Conservation (phyloP, 2,113 vertebrate species). For the Stegastes partitus region DNA sequence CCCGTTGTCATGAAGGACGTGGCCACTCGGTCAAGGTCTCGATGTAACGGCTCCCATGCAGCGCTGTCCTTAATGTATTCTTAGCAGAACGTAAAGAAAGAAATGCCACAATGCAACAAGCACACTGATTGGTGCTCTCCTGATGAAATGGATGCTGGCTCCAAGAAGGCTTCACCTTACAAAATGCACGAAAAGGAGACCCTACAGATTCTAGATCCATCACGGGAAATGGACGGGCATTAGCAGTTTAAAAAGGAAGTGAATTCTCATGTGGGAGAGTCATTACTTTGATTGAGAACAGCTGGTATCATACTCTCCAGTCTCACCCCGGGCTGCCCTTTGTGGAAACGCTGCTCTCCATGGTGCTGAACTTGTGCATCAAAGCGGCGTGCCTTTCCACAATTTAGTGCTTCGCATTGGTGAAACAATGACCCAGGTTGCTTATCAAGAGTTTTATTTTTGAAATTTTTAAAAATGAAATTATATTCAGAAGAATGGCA, state of each 20-base stretch:
- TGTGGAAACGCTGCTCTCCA: conserved; percentile 42
- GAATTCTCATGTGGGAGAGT: conserved; percentile 34
- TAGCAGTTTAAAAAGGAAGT: conserved; percentile 26
- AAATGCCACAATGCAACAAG: not conserved
- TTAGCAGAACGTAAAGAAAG: not conserved
- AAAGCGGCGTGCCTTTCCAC: not conserved
- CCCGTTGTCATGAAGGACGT: conserved; percentile 19
- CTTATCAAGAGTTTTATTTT: not conserved
- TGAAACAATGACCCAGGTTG: not conserved
- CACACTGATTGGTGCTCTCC: not conserved
- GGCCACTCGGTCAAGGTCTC: conserved; percentile 20
- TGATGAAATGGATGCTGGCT: not conserved
- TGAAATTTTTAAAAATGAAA: no score
- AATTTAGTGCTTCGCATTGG: not conserved
- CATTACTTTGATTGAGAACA: conserved; percentile 63
- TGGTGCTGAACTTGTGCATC: conserved; percentile 50
- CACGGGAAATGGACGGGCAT: conserved; percentile 8
- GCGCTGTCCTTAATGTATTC: not conserved
- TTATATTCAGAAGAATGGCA: no score
- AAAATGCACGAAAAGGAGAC: not conserved
- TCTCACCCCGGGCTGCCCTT: conserved; percentile 31
- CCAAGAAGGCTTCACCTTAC: not conserved
- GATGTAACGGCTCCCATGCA: conserved; percentile 1
- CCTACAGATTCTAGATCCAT: not conserved
- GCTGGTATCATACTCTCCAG: conserved; percentile 35